Evolutionary conservation across 2,888 invertebrate species (phyloP).

Genomic region (Leptopilina drosophilae): DNA sequence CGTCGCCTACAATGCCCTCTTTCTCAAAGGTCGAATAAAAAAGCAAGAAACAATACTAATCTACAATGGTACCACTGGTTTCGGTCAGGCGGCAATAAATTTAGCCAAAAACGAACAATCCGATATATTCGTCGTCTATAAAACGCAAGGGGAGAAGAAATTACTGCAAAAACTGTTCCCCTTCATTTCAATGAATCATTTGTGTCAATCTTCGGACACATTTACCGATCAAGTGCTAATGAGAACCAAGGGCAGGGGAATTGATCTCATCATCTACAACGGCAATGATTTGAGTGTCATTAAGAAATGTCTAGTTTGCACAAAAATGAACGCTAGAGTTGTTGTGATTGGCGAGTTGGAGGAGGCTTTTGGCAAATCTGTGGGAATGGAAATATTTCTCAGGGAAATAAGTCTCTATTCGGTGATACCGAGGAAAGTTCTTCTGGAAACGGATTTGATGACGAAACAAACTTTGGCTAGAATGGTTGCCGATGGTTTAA

Average conservation of each 20-base stretch:
- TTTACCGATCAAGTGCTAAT: slow-evolving; percentile 90
- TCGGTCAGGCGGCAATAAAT: slow-evolving; percentile 41
- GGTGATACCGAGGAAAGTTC: slow-evolving; percentile 64
- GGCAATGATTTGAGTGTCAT: slow-evolving; percentile 76
- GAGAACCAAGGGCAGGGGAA: slow-evolving; percentile 78
- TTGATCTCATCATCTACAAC: slow-evolving; percentile 82
- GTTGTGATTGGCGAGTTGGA: slow-evolving; percentile 78
- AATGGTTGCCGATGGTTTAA: slow-evolving; percentile 82
- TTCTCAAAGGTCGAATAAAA: slow-evolving; percentile 6
- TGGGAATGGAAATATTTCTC: slow-evolving; percentile 63
- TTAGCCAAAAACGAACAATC: slow-evolving; percentile 12
- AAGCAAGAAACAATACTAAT: slow-evolving; percentile 9
- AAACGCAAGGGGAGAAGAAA: slow-evolving; percentile 3
- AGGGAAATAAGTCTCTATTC: slow-evolving; percentile 72
- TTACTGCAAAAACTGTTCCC: slow-evolving; percentile 26
- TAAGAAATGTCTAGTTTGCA: slow-evolving; percentile 79
- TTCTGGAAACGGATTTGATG: slow-evolving; percentile 75
- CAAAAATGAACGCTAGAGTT: slow-evolving; percentile 76
- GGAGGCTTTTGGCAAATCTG: slow-evolving; percentile 77
- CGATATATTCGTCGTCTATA: slow-evolving; percentile 11
- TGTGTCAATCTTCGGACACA: slow-evolving; percentile 69
- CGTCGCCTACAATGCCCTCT: slow-evolving; percentile 64
- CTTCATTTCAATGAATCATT: not conserved
- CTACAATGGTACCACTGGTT: slow-evolving; percentile 17
- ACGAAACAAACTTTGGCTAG: slow-evolving; percentile 79